Conservation (phyloP, 2,797 vertebrate genomes). For the Sylvia borin region DNA sequence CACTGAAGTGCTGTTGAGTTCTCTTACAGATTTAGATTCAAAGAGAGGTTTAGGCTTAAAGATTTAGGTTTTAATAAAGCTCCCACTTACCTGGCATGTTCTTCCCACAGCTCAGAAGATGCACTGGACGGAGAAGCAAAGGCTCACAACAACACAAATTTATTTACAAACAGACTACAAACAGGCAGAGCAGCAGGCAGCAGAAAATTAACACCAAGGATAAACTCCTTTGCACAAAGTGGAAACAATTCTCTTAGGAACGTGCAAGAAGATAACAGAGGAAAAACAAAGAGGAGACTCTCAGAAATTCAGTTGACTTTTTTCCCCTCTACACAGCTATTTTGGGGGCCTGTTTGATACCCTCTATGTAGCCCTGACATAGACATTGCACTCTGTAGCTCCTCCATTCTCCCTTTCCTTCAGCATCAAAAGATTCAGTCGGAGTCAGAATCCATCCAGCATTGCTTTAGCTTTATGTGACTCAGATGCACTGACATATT, state of each 20-base stretch:
- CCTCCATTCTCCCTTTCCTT: neutral
- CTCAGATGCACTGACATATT: neutral
- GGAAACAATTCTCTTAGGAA: neutral
- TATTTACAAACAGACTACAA: slow-evolving; percentile 11
- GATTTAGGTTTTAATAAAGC: neutral
- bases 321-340: neutral
- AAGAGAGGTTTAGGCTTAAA: neutral
- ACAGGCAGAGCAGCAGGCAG: neutral
- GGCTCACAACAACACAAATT: neutral
- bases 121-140: neutral
- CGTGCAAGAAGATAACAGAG: neutral
- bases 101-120: neutral
- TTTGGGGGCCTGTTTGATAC: neutral
- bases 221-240: neutral
- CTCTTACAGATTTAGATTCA: neutral
- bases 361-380: neutral
- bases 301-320: neutral
- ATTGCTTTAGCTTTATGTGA: neutral
- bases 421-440: neutral
- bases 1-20: neutral
- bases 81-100: neutral
- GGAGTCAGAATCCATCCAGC: neutral
- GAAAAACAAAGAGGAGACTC: neutral
- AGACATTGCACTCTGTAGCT: neutral
- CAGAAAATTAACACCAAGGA: neutral